Conservation (phyloP, 2,888 invertebrate species). For the Drosophila melanosoma region DNA sequence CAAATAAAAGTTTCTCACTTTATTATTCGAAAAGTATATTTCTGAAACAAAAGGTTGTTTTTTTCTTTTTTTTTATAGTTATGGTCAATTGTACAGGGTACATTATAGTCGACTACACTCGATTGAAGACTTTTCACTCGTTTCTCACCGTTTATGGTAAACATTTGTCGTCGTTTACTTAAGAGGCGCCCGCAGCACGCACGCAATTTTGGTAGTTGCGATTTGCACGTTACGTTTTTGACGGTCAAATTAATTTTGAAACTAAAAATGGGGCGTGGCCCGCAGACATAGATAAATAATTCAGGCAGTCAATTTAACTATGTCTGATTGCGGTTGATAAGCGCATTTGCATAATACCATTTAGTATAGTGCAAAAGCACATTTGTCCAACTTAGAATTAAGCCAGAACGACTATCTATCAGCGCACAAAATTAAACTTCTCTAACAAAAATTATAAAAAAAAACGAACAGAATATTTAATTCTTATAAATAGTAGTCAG, state of each 20-base stretch:
- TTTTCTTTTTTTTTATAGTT: neutral
- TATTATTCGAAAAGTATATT: neutral
- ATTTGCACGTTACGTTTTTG: conserved; percentile 54
- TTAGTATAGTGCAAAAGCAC: neutral
- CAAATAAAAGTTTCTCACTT: neutral
- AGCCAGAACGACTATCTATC: neutral
- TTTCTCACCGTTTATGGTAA: conserved; percentile 23
- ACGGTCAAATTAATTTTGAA: conserved; percentile 56
- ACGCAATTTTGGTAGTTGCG: conserved; percentile 55
- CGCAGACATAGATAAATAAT: conserved; percentile 11
- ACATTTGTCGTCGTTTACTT: conserved; percentile 53
- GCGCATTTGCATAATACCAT: neutral
- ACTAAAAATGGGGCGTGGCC: conserved; percentile 53
- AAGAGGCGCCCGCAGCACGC: conserved; percentile 46
- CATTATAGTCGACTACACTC: neutral
- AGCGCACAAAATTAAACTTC: neutral
- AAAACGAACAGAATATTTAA: neutral
- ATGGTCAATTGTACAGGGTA: conserved; percentile 2
- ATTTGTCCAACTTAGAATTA: neutral
- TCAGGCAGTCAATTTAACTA: conserved; percentile 10
- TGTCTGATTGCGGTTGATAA: neutral
- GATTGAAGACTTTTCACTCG: conserved; percentile 16
- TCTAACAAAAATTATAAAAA: neutral
- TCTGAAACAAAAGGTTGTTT: neutral
- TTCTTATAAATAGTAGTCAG: neutral